Conservation (phyloP, 2,888 invertebrate genomes). For the Scrobipalpa costella region DNA sequence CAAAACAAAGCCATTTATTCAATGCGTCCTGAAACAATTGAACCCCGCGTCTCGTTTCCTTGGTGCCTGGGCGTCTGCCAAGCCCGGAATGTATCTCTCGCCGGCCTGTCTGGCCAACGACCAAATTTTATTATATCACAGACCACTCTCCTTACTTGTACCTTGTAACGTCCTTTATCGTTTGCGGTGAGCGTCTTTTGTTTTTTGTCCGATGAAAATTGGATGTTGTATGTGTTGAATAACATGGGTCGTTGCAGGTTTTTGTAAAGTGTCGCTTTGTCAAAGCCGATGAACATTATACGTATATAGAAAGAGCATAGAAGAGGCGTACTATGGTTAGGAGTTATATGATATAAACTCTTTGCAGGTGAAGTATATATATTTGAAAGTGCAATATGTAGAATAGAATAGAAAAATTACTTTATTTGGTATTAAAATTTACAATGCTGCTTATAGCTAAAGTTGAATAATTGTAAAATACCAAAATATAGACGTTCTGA, state of each 20-base stretch:
- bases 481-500: no score
- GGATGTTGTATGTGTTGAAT: conserved; percentile 15
- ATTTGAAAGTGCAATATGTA: no score
- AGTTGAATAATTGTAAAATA: no score
- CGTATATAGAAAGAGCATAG: no score
- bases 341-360: no score
- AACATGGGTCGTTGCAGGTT: conserved; percentile 26
- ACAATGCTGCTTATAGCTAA: no score
- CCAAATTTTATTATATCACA: conserved; percentile 31
- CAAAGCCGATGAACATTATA: conserved; percentile 28
- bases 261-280: conserved; percentile 35
- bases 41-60: neutral
- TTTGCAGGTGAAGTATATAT: no score
- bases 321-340: no score
- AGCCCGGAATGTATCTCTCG: conserved; percentile 22
- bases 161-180: conserved; percentile 5
- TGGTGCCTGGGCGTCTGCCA: conserved; percentile 30
- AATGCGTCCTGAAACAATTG: neutral
- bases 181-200: neutral
- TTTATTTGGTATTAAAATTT: no score
- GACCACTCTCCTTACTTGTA: no score
- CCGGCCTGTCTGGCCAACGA: conserved; percentile 30
- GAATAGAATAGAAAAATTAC: no score
- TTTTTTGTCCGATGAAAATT: conserved; percentile 3
- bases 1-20: no score